Percentiles rank a stretch among this genome's conserved stretches.
Conservation (phyloP, 2,797 vertebrate genomes). For the Lepilemur ruficaudatus region DNA sequence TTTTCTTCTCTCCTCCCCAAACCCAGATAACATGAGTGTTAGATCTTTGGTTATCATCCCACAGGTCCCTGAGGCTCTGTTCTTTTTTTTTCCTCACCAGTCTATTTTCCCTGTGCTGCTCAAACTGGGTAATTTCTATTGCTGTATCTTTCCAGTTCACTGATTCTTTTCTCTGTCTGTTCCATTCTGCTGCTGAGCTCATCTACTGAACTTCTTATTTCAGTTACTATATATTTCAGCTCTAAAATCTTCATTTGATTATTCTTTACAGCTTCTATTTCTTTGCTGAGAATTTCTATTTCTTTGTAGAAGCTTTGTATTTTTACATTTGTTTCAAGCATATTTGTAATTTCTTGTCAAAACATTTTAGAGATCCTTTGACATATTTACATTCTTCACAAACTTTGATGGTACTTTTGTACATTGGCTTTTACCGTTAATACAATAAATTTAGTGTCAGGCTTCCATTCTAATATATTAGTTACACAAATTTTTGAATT, state of each 20-base stretch:
- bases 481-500: background rate
- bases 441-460: background rate
- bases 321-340: background rate
- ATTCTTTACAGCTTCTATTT: background rate
- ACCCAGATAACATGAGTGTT: background rate
- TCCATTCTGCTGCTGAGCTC: background rate
- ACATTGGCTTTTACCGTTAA: background rate
- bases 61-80: background rate
- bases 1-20: background rate
- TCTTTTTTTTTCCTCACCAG: background rate
- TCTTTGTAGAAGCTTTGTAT: background rate
- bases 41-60: background rate
- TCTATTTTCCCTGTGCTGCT: background rate
- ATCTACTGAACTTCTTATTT: background rate
- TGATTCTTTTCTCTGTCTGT: background rate
- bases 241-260: background rate
- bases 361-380: background rate
- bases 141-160: background rate
- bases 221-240: background rate
- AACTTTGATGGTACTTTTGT: background rate
- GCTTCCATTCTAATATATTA: background rate
- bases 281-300: background rate
- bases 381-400: background rate
- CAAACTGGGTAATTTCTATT: background rate
- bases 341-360: background rate